A percentile compares a stretch with the other conserved stretches of the same genome.
These are phyloP conservation scores for Malurus elegans DNA, from an alignment of 2,113 vertebrate species.

Conservation along the genomic window DNA sequence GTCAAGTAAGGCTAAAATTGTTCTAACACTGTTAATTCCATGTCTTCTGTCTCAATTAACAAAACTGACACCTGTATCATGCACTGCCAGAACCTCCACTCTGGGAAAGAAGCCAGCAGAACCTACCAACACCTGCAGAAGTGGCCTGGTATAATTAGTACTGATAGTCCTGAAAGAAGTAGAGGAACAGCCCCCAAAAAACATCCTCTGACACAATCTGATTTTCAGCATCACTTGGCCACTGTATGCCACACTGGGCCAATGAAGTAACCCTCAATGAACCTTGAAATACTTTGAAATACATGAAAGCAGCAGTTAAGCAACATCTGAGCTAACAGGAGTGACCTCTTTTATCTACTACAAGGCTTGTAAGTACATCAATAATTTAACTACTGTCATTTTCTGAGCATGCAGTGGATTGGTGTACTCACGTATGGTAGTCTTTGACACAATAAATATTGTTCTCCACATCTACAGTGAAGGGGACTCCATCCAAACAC, in stretches of 20 bases:
- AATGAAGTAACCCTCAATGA: background rate
- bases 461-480: slow-evolving; percentile 95
- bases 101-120: background rate
- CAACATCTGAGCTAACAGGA: background rate
- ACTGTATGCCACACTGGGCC: background rate
- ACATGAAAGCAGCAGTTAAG: background rate
- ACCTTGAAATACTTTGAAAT: background rate
- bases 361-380: background rate
- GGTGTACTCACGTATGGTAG: slow-evolving; percentile 90
- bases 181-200: background rate
- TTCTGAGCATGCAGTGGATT: background rate
- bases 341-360: background rate
- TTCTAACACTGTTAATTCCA: background rate
- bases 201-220: background rate
- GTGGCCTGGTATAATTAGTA: background rate
- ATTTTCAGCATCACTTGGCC: background rate
- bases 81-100: background rate
- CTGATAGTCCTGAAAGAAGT: background rate
- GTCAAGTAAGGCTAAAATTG: background rate
- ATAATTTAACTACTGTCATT: fast-evolving
- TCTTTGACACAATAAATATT: slow-evolving; percentile 99
- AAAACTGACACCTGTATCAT: background rate
- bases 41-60: background rate
- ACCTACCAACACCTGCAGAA: background rate
- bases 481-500: slow-evolving; percentile 94